Conservation (phyloP, 1,140 invertebrate species). For the Monomorium pharaonis region DNA sequence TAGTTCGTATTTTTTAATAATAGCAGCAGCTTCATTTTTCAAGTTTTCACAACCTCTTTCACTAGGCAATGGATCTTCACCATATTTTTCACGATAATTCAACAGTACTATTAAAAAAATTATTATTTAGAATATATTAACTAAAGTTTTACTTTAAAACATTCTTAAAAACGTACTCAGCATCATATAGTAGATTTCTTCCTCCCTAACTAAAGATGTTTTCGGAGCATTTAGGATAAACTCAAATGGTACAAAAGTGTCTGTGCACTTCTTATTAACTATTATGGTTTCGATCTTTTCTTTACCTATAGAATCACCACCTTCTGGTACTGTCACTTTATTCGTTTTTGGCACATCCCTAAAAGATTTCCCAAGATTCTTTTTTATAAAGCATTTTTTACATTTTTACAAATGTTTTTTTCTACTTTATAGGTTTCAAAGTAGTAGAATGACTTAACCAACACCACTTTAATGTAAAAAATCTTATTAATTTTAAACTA, state of each 20-base stretch:
- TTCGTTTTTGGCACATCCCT: conserved; percentile 81
- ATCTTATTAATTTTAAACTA: no score
- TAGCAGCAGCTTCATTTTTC: conserved; percentile 87
- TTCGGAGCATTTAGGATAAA: conserved; percentile 89
- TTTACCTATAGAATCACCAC: conserved; percentile 75
- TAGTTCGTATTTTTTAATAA: conserved; percentile 84
- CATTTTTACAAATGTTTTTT: no score
- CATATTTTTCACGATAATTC: conserved; percentile 90
- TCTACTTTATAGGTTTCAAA: no score
- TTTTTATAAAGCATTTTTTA: no score
- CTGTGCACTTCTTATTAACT: conserved; percentile 83
- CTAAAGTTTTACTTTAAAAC: conserved; percentile 43
- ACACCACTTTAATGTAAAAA: no score
- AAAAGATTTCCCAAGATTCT: conserved; percentile 29
- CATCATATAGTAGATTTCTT: conserved; percentile 80
- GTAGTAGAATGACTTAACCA: no score
- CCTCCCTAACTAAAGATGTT: conserved; percentile 72
- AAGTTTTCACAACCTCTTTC: conserved; percentile 89
- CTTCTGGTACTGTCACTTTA: conserved; percentile 74
- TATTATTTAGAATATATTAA: background rate
- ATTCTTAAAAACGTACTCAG: conserved; percentile 76
- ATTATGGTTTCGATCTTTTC: conserved; percentile 84
- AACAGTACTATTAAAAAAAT: conserved; percentile 88
- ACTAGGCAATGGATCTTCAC: conserved; percentile 88
- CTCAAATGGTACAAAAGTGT: conserved; percentile 89